Evolutionary conservation across 1,140 invertebrate species (phyloP), one percentile per base, ranked within the genome.

Genomic region (Phymorhynchus buccinoides): DNA sequence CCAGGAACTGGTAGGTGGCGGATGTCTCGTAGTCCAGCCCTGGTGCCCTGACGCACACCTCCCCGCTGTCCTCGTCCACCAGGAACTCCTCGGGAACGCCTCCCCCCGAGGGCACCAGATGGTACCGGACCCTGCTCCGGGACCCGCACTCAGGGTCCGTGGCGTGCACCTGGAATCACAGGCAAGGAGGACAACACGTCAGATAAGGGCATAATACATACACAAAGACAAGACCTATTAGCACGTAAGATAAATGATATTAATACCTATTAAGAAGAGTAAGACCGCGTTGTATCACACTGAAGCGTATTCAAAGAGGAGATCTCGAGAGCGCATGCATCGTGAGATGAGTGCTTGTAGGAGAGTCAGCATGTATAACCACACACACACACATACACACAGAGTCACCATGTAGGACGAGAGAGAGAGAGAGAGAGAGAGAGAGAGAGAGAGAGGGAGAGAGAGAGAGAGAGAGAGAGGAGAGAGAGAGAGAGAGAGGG

Each of bases 71-170:
- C 18, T 96, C 95, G 81, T 96, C 96, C 30, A 99, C 95, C 83
- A 95, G 94, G 91, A 99, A 97, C 89, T 96, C 96, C 12, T 83
- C 78, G 0, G 90, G 89, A 27, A 87, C 94, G n/a, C 89, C 88
- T 83, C 95, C 94, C 84, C 95, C 94, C 71, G 95, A 95, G 62
- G 96, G 96, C 22, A 96, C 96, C 66, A 98, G 94, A 0, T 97
- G 97, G 94, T 99, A 99, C 93, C 97, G 97, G 42, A 99, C 97
- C 56, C 7, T 12, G 93, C 98, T 96, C 93, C 98, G 99, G 27
- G 98, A 96, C n/a, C 98, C 98, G 90, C 97, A 98, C 94, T 99
- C 98, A 1, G 97, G 96, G 94, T 99, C 98, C 52, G 96, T 97
- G 0, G 98, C 98, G 82, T 96, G 97, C 78, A 99, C 97, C 98